These are phyloP conservation scores for Danio rerio DNA, from an alignment of 2,113 vertebrate genomes.

Conservation along the genomic window DNA sequence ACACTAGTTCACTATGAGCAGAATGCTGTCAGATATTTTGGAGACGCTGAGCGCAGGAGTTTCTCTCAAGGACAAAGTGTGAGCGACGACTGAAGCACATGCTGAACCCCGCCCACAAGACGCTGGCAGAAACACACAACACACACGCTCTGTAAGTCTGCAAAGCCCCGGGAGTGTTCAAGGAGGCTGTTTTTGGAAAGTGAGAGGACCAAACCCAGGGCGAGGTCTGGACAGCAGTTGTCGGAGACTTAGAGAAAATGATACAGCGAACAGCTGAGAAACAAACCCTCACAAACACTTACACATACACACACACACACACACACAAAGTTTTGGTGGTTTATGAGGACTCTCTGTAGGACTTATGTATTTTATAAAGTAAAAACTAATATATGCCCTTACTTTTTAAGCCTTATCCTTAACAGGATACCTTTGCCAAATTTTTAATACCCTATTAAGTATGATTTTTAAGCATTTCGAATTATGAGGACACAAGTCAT, in stretches of 20 bases:
- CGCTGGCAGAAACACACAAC: constrained; percentile 13
- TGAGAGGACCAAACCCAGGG: constrained; percentile 40
- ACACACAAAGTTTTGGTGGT: background rate
- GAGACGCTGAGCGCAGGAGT: constrained; percentile 20
- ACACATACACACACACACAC: constrained; percentile 41
- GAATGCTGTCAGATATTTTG: constrained; percentile 40
- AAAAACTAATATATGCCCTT: too few species aligned
- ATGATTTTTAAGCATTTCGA: too few species aligned
- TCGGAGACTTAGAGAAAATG: constrained; percentile 54
- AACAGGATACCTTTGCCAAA: too few species aligned
- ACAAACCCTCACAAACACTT: constrained; percentile 4
- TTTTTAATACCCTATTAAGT: too few species aligned
- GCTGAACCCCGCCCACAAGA: constrained; percentile 45
- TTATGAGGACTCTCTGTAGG: too few species aligned
- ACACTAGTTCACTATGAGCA: background rate
- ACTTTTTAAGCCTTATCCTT: too few species aligned
- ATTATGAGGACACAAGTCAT: too few species aligned
- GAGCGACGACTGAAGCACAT: background rate
- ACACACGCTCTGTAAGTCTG: constrained; percentile 13
- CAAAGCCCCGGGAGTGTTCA: background rate
- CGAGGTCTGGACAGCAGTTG: constrained; percentile 54
- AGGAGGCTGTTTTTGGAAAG: constrained; percentile 50
- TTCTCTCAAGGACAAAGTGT: constrained; percentile 16
- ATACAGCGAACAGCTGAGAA: constrained; percentile 55
- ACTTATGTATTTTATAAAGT: too few species aligned